Percentiles rank a stretch among this genome's conserved stretches.
These are phyloP conservation scores for western clawed frog (Xenopus tropicalis) DNA, from an alignment of 2,113 vertebrate genomes.

Conservation along the genomic window DNA sequence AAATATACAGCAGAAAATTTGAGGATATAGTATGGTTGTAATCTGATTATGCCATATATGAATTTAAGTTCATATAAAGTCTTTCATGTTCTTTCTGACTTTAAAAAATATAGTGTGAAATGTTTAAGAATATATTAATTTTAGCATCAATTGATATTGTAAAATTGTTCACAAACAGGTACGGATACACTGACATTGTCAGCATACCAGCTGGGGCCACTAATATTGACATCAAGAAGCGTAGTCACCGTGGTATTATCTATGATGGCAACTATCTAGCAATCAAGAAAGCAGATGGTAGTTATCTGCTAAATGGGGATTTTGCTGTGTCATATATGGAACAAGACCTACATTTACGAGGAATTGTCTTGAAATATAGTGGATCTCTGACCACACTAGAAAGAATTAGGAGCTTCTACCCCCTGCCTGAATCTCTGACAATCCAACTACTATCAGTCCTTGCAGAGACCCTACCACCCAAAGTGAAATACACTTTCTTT, in stretches of 20 bases:
- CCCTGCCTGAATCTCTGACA: constrained; percentile 77
- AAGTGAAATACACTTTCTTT: constrained; percentile 90
- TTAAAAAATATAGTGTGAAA: too few relatives aligned
- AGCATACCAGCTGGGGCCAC: constrained; percentile 89
- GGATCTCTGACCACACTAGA: constrained; percentile 90
- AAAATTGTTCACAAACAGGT: constrained; percentile 58
- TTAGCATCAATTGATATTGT: too few relatives aligned
- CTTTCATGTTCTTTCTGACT: too few relatives aligned
- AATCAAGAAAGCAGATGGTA: constrained; percentile 71
- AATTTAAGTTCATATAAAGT: too few relatives aligned
- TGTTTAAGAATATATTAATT: too few relatives aligned
- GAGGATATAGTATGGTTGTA: too few relatives aligned
- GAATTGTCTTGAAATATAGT: constrained; percentile 88
- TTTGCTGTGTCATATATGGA: constrained; percentile 86
- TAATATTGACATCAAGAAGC: constrained; percentile 93
- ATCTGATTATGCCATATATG: too few relatives aligned
- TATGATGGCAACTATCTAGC: constrained; percentile 92
- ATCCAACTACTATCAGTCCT: constrained; percentile 82
- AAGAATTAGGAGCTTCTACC: constrained; percentile 87
- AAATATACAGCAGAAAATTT: too few relatives aligned
- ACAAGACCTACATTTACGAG: constrained; percentile 83
- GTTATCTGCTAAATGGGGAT: constrained; percentile 90
- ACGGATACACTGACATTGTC: constrained; percentile 90
- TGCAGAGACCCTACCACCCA: constrained; percentile 71
- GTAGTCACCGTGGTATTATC: constrained; percentile 80